Base-by-base conservation (phyloP, 2,888 invertebrate species). In the Tetranychus truncatus region DNA sequence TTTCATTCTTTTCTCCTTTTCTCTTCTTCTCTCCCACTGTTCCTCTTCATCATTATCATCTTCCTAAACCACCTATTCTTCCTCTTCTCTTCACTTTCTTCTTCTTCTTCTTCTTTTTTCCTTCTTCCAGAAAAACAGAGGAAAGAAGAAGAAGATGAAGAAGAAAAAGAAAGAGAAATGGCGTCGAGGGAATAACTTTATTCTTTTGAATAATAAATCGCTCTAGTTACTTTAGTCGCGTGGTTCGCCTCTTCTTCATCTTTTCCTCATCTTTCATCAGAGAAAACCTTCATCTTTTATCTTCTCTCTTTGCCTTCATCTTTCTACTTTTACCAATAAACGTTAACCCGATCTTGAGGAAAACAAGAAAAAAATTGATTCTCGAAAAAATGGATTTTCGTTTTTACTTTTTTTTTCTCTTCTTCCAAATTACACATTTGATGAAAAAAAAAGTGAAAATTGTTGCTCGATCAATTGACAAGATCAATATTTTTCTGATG, bases 211-310 rank as follows among this genome's bases (percentile, higher is more conserved):
- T 21, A 69, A 21, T 24, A 69, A 24, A 69, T 69, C 69, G 21
- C 69, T 69, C 69, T n/a, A 21, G 21, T 24, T 69, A 21, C 34
- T 24, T 15, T 55, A 55, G 55, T 55, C 55, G 55, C 55, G 55
- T 55, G 55, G 55, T 55, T 55, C 55, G 15, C 15, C 55, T 69
- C 69, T 69, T n/a, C 69, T n/a, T 15, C n/a, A 69, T 69, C 69
- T 69, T n/a, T 69, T n/a, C n/a, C 21, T n/a, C 55, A 15, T 55
- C 55, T 15, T 55, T 15, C 7, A 9, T 6, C 15, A 15, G 7
- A 15, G 11, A 55, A 15, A 9, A 55, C 3, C 55, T 15, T 55
- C 55, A 55, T 55, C 55, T 15, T 55, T 15, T 55, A 9, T 55
- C 55, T 24, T 46, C 55, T 55, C 55, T 55, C 15, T 55, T 6